A percentile compares a stretch with the other conserved stretches of the same genome.
phyloP scores from a whole-genome alignment of 2,797 vertebrate genomes.

The Coluber constrictor region DNA sequence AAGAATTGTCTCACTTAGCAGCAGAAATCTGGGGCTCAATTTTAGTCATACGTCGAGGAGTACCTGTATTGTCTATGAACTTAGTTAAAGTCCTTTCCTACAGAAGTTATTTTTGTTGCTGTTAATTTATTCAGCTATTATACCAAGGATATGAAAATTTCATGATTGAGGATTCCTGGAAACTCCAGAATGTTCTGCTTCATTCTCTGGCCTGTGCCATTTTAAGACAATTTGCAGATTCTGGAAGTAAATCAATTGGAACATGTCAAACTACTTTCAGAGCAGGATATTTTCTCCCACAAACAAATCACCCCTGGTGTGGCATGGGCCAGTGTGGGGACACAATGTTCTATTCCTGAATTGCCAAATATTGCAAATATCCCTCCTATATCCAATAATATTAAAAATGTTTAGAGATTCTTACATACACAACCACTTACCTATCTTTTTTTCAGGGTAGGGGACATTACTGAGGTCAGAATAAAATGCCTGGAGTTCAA shows the following conservation, averaged over 20 bases:
- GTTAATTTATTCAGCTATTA: background rate
- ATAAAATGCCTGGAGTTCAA: constrained; percentile 91
- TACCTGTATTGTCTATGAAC: background rate
- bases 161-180: background rate
- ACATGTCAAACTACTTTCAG: background rate
- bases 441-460: constrained; percentile 82
- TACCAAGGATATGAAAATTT: background rate
- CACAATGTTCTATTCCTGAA: background rate
- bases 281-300: background rate
- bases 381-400: background rate
- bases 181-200: background rate
- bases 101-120: background rate
- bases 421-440: constrained; percentile 59
- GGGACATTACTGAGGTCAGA: constrained; percentile 84
- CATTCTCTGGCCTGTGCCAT: background rate
- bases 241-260: background rate
- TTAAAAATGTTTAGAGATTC: background rate
- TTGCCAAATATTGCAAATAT: background rate
- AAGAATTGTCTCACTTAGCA: background rate
- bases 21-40: background rate
- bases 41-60: background rate
- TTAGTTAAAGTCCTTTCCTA: background rate
- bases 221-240: background rate
- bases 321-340: background rate
- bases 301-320: background rate